Conservation (phyloP, 2,797 vertebrate species). For the Falco naumanni region DNA sequence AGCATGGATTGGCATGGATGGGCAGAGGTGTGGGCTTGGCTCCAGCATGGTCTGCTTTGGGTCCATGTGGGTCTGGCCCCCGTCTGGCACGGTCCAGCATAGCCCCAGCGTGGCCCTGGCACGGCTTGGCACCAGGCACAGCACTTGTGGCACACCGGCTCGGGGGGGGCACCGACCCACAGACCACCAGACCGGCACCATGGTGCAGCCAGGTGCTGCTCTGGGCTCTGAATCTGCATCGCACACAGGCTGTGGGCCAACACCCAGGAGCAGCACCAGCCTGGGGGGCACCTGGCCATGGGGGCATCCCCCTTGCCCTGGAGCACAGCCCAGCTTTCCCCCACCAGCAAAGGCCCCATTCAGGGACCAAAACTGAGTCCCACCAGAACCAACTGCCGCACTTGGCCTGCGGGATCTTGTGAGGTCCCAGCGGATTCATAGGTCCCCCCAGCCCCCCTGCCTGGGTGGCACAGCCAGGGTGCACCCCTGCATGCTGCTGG, state of each 20-base stretch:
- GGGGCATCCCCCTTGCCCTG: accelerated
- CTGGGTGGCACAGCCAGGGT: accelerated
- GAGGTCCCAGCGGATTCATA: not conserved
- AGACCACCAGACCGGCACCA: not conserved
- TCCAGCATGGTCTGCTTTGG: too few species aligned
- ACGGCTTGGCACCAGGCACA: not conserved
- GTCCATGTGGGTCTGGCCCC: not conserved
- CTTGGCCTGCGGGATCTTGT: not conserved
- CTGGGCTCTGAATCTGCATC: not conserved
- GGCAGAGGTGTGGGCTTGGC: too few species aligned
- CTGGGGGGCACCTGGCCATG: not conserved
- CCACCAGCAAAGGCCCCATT: not conserved
- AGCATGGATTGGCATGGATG: too few species aligned
- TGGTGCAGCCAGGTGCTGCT: not conserved
- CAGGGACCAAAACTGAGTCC: too few species aligned
- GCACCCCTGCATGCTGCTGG: accelerated
- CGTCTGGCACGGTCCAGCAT: not conserved
- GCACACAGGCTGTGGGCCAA: not conserved
- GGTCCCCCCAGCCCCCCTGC: not conserved
- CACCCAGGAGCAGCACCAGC: too few species aligned
- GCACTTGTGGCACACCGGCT: too few species aligned
- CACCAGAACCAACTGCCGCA: not conserved
- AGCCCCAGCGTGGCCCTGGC: not conserved
- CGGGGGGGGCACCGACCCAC: too few species aligned
- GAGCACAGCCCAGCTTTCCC: not conserved